Percentiles rank a stretch among this genome's conserved stretches.
Evolutionary conservation across 1,140 invertebrate species (phyloP).

Genomic region (Cherax quadricarinatus): DNA sequence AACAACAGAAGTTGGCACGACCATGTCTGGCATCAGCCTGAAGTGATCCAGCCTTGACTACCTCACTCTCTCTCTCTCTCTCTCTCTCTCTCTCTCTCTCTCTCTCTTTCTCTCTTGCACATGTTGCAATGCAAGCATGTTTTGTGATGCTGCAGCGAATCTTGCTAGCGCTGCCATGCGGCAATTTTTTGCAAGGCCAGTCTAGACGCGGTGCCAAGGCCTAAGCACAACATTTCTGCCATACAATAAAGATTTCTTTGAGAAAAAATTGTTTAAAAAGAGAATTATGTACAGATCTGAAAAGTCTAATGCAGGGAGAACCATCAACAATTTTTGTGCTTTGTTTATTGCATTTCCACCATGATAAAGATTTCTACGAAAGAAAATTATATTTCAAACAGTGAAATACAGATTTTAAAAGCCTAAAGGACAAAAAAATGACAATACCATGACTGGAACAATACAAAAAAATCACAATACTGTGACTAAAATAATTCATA

Average conservation of each 20-base stretch:
- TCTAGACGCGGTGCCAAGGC: neutral
- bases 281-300: neutral
- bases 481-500: too few relatives aligned
- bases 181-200: neutral
- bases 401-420: too few relatives aligned
- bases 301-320: too few relatives aligned
- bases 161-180: neutral
- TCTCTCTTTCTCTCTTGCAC: conserved; percentile 10
- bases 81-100: neutral
- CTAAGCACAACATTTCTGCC: neutral
- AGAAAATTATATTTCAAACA: too few relatives aligned
- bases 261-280: neutral
- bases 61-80: neutral
- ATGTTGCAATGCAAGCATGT: conserved; percentile 49
- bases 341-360: too few relatives aligned
- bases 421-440: too few relatives aligned
- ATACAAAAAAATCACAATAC: too few relatives aligned
- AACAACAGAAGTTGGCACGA: conserved; percentile 69
- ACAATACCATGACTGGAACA: too few relatives aligned
- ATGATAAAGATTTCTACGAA: too few relatives aligned
- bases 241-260: neutral
- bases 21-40: conserved; percentile 62
- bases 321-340: too few relatives aligned
- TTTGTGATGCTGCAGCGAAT: conserved; percentile 36
- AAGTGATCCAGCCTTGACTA: conserved; percentile 54